Base-by-base conservation (phyloP, 2,888 invertebrate species). In the Noctua pronuba region DNA sequence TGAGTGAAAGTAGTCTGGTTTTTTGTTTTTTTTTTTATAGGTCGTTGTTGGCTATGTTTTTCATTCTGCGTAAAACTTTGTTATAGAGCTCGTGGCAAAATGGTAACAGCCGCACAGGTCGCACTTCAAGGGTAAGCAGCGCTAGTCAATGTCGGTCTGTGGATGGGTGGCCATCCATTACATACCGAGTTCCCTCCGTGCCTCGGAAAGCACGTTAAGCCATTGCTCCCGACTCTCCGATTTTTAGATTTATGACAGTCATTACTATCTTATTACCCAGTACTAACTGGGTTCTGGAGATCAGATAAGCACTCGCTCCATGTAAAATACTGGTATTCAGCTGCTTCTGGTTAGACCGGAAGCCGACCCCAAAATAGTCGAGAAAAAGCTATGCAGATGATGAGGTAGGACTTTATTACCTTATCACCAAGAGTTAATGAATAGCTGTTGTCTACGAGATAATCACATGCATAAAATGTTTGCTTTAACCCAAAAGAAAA, bases 1-100 rank as follows among this genome's bases (percentile, higher is more conserved):
- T 71, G 18, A 65, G 80, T 66, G 70, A 80, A 75, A 68, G 71
- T 80, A 46, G 24, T 67, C 13, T 64, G 38, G 62, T 58, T 64
- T 73, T 44, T 7, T 35, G 24, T n/a, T 44, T n/a, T 65, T 8
- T 49, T 73, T 52, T 11, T 7, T 21, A 35, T 31, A 7, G 5
- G 8, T 13, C 8, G 3, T 16, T 31, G 10, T 35, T 21, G 10
- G 18, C 21, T 21, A 11, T 62, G 35, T 62, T 62, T 62, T 35
- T 28, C 6, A 58, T 28, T 6, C 6, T 28, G 28, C 16, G 16
- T 58, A 58, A 16, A 58, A 58, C 1, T 58, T 6, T 28, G 3
- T 3, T 52, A 11, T 1, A 11, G 52, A 52, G n/a, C n/a, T n/a
- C n/a, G n/a, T 52, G 55, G 11, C 55, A n/a, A n/a, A 11, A n/a